Percentiles rank a stretch among this genome's conserved stretches.
These are phyloP conservation scores for Clanis bilineata DNA, from an alignment of 2,888 invertebrate species.

Conservation along the genomic window DNA sequence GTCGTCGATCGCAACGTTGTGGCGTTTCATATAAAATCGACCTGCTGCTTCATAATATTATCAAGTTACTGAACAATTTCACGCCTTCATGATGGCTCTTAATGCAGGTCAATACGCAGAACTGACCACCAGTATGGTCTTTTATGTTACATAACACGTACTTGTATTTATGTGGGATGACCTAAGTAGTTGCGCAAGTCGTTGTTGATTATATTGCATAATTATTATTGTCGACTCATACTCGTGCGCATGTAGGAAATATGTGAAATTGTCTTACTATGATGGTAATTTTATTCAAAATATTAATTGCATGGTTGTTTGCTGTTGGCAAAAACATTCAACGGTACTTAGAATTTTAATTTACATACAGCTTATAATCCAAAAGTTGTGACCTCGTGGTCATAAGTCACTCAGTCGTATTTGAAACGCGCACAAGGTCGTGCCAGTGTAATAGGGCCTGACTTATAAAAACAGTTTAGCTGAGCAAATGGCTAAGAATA, in stretches of 20 bases:
- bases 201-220: constrained; percentile 9
- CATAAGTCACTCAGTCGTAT: too few species aligned
- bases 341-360: background rate
- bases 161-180: constrained; percentile 7
- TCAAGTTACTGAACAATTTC: background rate
- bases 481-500: too few species aligned
- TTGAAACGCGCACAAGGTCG: too few species aligned
- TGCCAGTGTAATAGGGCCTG: too few species aligned
- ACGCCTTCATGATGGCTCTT: background rate
- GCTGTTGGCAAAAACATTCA: background rate
- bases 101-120: background rate
- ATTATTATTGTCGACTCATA: constrained; percentile 1
- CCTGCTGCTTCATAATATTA: background rate
- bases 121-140: background rate
- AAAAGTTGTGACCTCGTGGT: too few species aligned
- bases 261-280: background rate
- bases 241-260: background rate
- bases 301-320: background rate
- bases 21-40: background rate
- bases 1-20: too few species aligned
- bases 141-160: constrained; percentile 7
- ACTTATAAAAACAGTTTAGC: too few species aligned
- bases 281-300: background rate
- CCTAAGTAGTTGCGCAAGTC: constrained; percentile 3
- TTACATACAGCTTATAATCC: too few species aligned